Evolutionary conservation across 2,113 vertebrate species (phyloP), one percentile per base, ranked within the genome.

Genomic region (Hippocampus barbouri): DNA sequence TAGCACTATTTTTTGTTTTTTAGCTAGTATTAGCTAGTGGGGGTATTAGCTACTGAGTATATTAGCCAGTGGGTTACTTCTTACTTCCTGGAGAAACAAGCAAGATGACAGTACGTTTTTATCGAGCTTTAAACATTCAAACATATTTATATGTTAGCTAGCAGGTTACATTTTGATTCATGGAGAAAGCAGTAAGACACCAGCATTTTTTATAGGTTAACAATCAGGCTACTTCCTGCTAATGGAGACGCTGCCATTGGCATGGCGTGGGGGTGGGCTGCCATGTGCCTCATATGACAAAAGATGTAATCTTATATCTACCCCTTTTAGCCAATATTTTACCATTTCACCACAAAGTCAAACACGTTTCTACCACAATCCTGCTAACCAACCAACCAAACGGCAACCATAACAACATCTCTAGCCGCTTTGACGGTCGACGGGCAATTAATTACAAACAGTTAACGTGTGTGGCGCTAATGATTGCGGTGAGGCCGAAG

Each of bases 401-500:
- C 15, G 18, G 8, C 54, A 56, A 27, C 27, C 15, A 61, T 15
- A 61, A 30, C 59, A 61, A 61, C 30, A 18, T 2, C 27, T 61
- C 27, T 34, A 30, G 15, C 30, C 27, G 14, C 54, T 18, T 51
- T 18, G 15, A 51, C 16, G 18, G 15, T 60, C 30, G 12, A 27
- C 7, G 15, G 9, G 38, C 38, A 23, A 8, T 38, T 49, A 74
- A 73, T 66, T 14, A 74, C 69, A 70, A 76, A 77, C 69, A 34
- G 68, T 73, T 78, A 69, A 69, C 34, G 38, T 70, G 67, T 63
- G 41, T 10, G 65, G 25, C 25, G 70, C 72, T 73, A 75, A 80
- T 63, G 30, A 57, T 57, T 78, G 70, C 57, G 53, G 73, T 4
- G 1, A 77, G 66, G 70, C 27, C 73, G 85, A 81, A 75, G 88